Base-by-base conservation (phyloP, 2,888 invertebrate genomes). In the Scaptomyza reducta region DNA sequence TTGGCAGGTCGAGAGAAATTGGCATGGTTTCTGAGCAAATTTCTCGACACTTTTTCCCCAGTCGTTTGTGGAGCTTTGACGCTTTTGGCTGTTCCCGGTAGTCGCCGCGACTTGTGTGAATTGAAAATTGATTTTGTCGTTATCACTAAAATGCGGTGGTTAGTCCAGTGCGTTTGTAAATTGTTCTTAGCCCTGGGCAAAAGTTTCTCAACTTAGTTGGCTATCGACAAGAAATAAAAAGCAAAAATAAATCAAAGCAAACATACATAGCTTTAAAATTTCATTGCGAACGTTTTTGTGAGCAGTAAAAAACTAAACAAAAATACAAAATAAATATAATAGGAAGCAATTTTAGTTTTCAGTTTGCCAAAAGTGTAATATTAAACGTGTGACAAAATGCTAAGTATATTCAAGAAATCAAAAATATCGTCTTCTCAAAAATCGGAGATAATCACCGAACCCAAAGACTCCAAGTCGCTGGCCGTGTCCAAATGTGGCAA, bases 381-480 rank as follows among this genome's bases (percentile, higher is more conserved):
- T 38, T 31, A 31, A 71, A 42, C 18, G 33, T 54, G 45, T 29
- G 41, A 55, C 55, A 80, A 76, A 55, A 90, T 90, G 90, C 71
- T 90, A 9, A 90, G 89, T 70, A 45, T 90, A 62, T 90, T 90
- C 57, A 89, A 90, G 67, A 89, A 88, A 53, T 47, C 75, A 14
- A 89, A 89, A 80, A 74, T 82, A 25, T 84, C 87, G 55, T 33
- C 49, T 22, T 49, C 49, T 4, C 33, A 49, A 49, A 91, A 91
- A 74, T 90, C 91, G 63, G 91, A 91, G 79, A 91, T 91, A 50
- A 90, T 91, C 66, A 82, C 80, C 53, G 89, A 89, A 46, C 79
- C 85, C 25, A 89, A 84, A 61, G 83, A 86, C 42, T 85, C 83
- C 14, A 88, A 81, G 53, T 75, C 84, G 45, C 86, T 80, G 70